Evolutionary conservation across 2,113 vertebrate genomes (phyloP).

Genomic region (Plotosus lineatus): DNA sequence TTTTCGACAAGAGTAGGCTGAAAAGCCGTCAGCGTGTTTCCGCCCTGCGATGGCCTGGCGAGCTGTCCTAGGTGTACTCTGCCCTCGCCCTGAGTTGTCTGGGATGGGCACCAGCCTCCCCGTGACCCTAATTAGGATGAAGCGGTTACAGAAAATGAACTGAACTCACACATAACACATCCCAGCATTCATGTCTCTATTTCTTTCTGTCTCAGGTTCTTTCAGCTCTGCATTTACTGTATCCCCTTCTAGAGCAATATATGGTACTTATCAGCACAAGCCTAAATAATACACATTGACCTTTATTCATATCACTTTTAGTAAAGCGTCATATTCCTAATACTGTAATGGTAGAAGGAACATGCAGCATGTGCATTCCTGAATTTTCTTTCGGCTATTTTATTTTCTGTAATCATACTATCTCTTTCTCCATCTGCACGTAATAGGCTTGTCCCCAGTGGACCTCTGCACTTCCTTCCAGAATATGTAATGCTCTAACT

Average conservation of each 20-base stretch:
- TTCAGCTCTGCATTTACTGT: not conserved
- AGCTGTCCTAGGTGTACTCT: too few relatives aligned
- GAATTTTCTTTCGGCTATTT: not conserved
- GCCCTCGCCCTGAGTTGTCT: too few relatives aligned
- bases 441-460: constrained; percentile 10
- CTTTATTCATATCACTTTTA: not conserved
- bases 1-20: too few relatives aligned
- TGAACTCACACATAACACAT: too few relatives aligned
- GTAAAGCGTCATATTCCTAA: not conserved
- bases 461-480: not conserved
- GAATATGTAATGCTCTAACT: not conserved
- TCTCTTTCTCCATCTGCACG: not conserved
- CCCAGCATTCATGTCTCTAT: not conserved
- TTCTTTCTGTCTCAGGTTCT: not conserved
- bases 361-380: not conserved
- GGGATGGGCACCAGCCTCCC: too few relatives aligned
- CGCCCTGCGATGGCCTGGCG: too few relatives aligned
- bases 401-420: not conserved
- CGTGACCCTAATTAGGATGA: too few relatives aligned
- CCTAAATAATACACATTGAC: not conserved
- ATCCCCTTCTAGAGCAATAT: not conserved
- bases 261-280: not conserved
- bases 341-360: not conserved
- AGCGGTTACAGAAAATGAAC: too few relatives aligned
- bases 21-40: too few relatives aligned